Base-by-base conservation (phyloP, 2,888 invertebrate species). In the Lithophane leautieri region DNA sequence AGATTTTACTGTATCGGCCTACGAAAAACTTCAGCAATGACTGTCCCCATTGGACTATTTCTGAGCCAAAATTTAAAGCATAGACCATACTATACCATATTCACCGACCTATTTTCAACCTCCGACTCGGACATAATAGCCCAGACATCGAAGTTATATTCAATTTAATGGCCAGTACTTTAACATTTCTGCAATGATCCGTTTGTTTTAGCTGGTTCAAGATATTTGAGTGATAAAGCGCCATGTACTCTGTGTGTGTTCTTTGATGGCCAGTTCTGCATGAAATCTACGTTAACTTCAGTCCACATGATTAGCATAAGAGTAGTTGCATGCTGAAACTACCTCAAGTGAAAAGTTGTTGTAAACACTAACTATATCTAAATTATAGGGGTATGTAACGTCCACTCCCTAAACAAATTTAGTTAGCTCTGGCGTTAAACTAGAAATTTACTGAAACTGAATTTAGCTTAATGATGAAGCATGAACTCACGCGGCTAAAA, bases 391-490 rank as follows among this genome's bases (percentile, higher is more conserved):
- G 58, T 76, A 76, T 80, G 77, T 73, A 76, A 68, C 71, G 44
- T 70, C 69, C 65, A 74, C 68, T 83, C 68, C 61, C 76, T 76
- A 77, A 86, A 74, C 79, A 76, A 84, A 85, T 85, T 84, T 85
- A 73, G 78, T 83, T 78, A 76, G 71, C 72, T 76, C 73, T 73
- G 63, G 54, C 65, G 66, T 69, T 74, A 83, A 84, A 80, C 77
- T 81, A 70, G 72, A 87, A 84, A 85, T 86, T 87, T 72, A 42
- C 82, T 81, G 70, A 87, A 89, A 89, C 85, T 87, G 80, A 85
- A 86, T 87, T 89, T 74, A 86, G 81, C 79, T 86, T 79, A 79
- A 86, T 77, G 69, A 78, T 78, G 63, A 67, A 77, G 52, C 63
- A 72, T 73, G 42, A 75, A 81, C 75, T 73, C 73, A 34, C 47